phyloP scores from a whole-genome alignment of 2,797 vertebrate species.

The Mormyrus proboscirostris region DNA sequence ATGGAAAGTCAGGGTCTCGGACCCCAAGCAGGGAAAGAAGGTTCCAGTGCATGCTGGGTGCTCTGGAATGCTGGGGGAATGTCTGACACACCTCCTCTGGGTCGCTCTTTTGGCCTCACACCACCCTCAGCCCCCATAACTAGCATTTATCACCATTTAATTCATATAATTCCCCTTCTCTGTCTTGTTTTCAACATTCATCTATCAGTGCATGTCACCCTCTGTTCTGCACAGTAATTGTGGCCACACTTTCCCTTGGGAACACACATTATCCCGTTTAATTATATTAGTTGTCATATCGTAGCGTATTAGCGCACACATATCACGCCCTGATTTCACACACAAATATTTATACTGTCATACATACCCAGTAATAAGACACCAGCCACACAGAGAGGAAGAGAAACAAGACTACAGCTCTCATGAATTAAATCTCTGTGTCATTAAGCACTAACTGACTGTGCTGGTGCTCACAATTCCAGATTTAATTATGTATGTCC shows the following conservation, averaged over 20 bases:
- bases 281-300: slow-evolving; percentile 9
- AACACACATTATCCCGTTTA: slow-evolving; percentile 12
- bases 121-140: neutral
- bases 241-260: neutral
- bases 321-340: slow-evolving; percentile 10
- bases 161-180: neutral
- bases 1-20: slow-evolving; percentile 22
- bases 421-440: slow-evolving; percentile 11
- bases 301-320: neutral
- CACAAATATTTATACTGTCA: slow-evolving; percentile 14
- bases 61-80: neutral
- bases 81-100: neutral
- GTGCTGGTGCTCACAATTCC: neutral
- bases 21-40: slow-evolving; percentile 21
- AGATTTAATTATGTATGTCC: slow-evolving; percentile 10
- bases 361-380: neutral
- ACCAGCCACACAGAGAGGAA: neutral
- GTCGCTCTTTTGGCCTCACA: neutral
- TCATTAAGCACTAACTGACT: slow-evolving; percentile 3
- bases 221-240: neutral
- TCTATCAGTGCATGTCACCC: slow-evolving; percentile 1
- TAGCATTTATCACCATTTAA: slow-evolving; percentile 10
- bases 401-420: neutral
- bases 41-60: neutral
- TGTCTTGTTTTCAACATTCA: neutral